Evolutionary conservation across 2,888 invertebrate species (phyloP), one percentile per base, ranked within the genome.

Genomic region (Oegoconia quadripuncta): DNA sequence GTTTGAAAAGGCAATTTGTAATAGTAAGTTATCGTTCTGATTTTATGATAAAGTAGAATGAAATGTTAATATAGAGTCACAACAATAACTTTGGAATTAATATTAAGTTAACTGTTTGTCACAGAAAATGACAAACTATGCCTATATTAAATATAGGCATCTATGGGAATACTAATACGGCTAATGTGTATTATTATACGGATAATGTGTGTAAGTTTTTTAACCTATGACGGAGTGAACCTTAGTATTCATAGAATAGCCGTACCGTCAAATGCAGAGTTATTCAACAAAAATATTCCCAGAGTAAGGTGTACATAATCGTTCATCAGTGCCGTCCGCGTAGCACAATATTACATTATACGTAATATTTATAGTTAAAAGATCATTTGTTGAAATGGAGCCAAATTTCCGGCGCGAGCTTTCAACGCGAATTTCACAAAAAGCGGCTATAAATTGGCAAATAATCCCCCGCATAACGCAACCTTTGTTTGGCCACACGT

Each of bases 401-500:
- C 87, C 87, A 87, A 87, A 84, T 86, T 76, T 86, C 87, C 87
- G 80, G 80, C 59, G 70, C 69, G 65, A 63, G 80, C 77, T 84
- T 84, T 82, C 81, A 81, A 73, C 84, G 68, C n/a, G 74, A 78
- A 78, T 77, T 80, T 76, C 32, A 82, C 82, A 87, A 86, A 87
- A 87, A 86, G 84, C 72, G 73, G n/a, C 82, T 76, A 87, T 86
- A 86, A 87, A 87, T 87, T 86, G 87, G 84, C 84, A 81, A 83
- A 87, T 87, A 86, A 87, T 87, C 87, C 80, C 75, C 87, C 86
- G 81, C 86, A 87, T 84, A 86, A 84, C 86, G 86, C 70, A 81
- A 87, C 87, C 86, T 86, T 87, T 87, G 87, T 87, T 80, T 83
- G 87, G 82, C 82, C 87, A 86, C 87, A 87, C 87, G 86, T 87